phyloP scores from a whole-genome alignment of 2,113 vertebrate species.

The Sander lucioperca region DNA sequence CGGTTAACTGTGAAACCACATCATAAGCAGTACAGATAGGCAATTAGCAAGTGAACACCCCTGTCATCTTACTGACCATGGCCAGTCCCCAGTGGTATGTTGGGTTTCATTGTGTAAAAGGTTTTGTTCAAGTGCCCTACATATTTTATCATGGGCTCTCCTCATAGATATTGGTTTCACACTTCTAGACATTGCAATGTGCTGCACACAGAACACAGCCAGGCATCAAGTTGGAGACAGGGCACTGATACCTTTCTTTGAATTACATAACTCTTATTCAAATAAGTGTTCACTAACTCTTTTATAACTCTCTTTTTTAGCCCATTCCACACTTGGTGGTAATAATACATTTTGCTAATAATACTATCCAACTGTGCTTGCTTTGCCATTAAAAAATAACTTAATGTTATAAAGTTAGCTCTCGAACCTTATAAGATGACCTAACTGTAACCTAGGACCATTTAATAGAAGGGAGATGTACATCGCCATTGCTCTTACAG shows the following conservation, averaged over 20 bases:
- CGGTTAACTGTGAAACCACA: conserved; percentile 73
- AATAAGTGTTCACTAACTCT: conserved; percentile 10
- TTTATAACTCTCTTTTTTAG: background rate
- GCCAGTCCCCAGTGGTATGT: conserved; percentile 12
- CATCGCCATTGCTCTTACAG: background rate
- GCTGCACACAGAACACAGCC: conserved; percentile 9
- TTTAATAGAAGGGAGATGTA: background rate
- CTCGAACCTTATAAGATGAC: background rate
- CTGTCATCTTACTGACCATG: conserved; percentile 35
- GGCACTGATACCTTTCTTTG: background rate
- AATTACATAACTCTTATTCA: conserved; percentile 16
- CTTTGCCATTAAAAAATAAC: background rate
- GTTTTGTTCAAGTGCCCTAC: conserved; percentile 40
- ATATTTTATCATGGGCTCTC: conserved; percentile 43
- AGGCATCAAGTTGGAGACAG: conserved; percentile 24
- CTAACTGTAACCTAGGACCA: background rate
- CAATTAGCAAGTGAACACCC: conserved; percentile 54
- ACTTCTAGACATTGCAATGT: conserved; percentile 37
- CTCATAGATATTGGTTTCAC: conserved; percentile 40
- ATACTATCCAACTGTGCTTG: background rate
- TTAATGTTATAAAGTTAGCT: background rate
- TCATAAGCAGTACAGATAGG: conserved; percentile 25
- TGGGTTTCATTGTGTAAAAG: conserved; percentile 21
- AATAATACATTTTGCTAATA: background rate
- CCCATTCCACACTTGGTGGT: background rate